Conservation (phyloP, 1,140 invertebrate species). For the Micrasema minimum region DNA sequence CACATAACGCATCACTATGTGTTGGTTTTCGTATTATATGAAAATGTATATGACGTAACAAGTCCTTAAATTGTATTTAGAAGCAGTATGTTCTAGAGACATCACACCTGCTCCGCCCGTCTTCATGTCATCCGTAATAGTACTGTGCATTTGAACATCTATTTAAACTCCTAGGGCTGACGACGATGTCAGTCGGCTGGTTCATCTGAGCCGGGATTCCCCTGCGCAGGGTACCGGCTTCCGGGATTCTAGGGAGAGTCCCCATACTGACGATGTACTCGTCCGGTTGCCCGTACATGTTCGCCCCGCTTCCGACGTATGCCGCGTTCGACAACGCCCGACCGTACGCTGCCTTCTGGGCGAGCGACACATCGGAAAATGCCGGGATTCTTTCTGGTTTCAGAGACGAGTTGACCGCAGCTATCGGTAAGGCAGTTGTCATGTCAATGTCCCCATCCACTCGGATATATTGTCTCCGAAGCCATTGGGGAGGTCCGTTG, state of each 20-base stretch:
- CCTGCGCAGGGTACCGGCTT: conserved; percentile 62
- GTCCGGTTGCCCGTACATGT: conserved; percentile 66
- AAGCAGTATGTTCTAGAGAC: conserved; percentile 68
- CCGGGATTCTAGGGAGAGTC: conserved; percentile 62
- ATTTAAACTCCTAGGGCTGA: conserved; percentile 65
- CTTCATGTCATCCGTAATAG: conserved; percentile 67
- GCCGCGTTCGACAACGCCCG: conserved; percentile 64
- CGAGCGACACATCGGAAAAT: conserved; percentile 61
- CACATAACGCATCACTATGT: conserved; percentile 19
- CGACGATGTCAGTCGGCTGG: conserved; percentile 63
- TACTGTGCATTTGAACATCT: conserved; percentile 67
- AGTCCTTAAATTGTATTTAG: conserved; percentile 55
- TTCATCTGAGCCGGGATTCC: conserved; percentile 63
- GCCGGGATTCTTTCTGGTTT: conserved; percentile 62
- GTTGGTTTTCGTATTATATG: no score
- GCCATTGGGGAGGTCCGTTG: conserved; percentile 65
- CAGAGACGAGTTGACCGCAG: conserved; percentile 60
- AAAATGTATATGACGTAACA: neutral
- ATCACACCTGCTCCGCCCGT: conserved; percentile 61
- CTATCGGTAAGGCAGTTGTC: conserved; percentile 62
- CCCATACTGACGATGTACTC: conserved; percentile 59
- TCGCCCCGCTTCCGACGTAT: conserved; percentile 62
- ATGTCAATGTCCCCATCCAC: conserved; percentile 67
- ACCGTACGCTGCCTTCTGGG: conserved; percentile 63
- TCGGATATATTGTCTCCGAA: conserved; percentile 68